phyloP scores from a whole-genome alignment of 2,888 invertebrate genomes.

The Trachelus troglodyta region DNA sequence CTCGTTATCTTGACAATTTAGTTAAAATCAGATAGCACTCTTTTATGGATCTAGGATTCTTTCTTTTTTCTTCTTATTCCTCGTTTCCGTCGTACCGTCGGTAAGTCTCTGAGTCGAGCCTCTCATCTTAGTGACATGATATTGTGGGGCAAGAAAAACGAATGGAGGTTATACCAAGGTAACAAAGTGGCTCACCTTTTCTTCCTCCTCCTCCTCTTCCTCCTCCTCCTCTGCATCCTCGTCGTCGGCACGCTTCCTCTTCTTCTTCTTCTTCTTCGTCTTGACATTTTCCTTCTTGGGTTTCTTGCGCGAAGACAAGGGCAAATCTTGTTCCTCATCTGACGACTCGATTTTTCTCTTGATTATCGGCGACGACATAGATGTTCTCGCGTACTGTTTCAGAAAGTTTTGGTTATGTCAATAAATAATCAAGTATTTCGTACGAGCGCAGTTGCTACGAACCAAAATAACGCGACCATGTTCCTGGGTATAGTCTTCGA shows the following conservation, averaged over 20 bases:
- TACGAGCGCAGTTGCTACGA: neutral
- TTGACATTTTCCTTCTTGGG: conserved; percentile 72
- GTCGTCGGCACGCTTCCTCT: conserved; percentile 55
- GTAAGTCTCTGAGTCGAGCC: too few species aligned
- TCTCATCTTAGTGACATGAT: too few species aligned
- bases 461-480: too few species aligned
- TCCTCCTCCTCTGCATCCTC: conserved; percentile 32
- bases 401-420: neutral
- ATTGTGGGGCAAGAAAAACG: too few species aligned
- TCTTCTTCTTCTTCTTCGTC: conserved; percentile 72
- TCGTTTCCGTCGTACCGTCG: too few species aligned
- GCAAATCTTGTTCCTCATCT: conserved; percentile 74
- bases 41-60: too few species aligned
- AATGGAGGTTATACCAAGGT: too few species aligned
- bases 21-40: too few species aligned
- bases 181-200: conserved; percentile 44
- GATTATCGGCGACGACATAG: conserved; percentile 42
- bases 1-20: too few species aligned
- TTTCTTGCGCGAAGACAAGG: conserved; percentile 76
- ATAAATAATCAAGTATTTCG: neutral
- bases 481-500: too few species aligned
- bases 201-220: conserved; percentile 50
- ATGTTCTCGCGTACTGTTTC: conserved; percentile 43
- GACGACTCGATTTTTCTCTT: conserved; percentile 69
- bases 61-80: too few species aligned